Evolutionary conservation across 2,888 invertebrate species (phyloP).

Genomic region (Cerastis leucographa): DNA sequence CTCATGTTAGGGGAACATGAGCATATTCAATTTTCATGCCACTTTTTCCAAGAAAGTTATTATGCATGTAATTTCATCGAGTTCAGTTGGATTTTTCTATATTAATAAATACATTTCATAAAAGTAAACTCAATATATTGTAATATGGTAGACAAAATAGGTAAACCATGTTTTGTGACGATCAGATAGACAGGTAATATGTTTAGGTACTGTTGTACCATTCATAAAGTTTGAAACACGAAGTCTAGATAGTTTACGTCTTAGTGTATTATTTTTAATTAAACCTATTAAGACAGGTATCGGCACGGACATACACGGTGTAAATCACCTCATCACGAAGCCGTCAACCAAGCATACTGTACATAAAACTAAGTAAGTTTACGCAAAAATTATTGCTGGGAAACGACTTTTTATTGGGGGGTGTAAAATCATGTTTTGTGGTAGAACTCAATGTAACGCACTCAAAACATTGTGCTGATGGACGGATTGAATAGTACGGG

Average conservation of each 20-base stretch:
- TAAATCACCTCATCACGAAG: too few species aligned
- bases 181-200: background rate
- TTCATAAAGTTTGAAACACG: slow-evolving; percentile 7
- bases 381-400: too few species aligned
- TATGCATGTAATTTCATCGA: slow-evolving; percentile 17
- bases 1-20: slow-evolving; percentile 15
- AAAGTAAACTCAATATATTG: background rate
- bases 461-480: too few species aligned
- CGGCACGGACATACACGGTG: too few species aligned
- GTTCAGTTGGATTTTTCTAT: background rate
- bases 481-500: too few species aligned
- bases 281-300: background rate
- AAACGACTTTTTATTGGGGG: too few species aligned
- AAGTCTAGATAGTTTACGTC: slow-evolving; percentile 1
- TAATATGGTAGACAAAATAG: background rate
- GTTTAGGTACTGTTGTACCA: background rate
- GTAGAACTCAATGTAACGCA: too few species aligned
- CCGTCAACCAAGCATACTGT: too few species aligned
- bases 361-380: too few species aligned
- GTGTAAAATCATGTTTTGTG: too few species aligned
- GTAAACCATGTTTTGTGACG: background rate
- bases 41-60: slow-evolving; percentile 19
- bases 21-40: slow-evolving; percentile 32
- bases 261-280: slow-evolving; percentile 12
- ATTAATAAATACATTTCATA: background rate